These are phyloP conservation scores for Taenaris catops DNA, from an alignment of 2,888 invertebrate genomes.

Conservation along the genomic window DNA sequence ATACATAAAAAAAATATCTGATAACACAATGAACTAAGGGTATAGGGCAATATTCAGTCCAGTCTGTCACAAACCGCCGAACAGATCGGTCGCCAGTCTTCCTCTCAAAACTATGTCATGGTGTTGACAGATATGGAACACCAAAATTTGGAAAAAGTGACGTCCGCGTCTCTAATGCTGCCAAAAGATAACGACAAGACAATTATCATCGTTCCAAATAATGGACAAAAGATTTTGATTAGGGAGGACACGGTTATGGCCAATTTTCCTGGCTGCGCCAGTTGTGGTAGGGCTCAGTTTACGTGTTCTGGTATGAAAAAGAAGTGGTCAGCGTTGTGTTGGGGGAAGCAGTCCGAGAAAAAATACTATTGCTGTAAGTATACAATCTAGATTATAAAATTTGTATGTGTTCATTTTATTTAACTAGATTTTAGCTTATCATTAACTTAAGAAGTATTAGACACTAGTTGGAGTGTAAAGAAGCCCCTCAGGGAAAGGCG, in stretches of 20 bases:
- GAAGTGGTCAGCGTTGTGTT: constrained; percentile 64
- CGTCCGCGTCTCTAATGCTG: constrained; percentile 27
- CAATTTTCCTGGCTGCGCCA: constrained; percentile 53
- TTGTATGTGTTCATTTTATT: too few species aligned
- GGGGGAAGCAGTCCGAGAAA: constrained; percentile 58
- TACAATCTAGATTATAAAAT: too few species aligned
- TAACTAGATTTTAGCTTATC: too few species aligned
- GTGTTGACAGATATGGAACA: constrained; percentile 27
- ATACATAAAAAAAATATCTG: constrained; percentile 3
- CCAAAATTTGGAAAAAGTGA: constrained; percentile 27
- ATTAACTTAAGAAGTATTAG: too few species aligned
- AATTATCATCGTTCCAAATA: constrained; percentile 35
- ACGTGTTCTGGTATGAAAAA: constrained; percentile 54
- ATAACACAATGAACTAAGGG: constrained; percentile 8
- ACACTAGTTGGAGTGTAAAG: too few species aligned
- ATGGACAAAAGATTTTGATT: constrained; percentile 50
- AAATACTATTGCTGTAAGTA: constrained; percentile 66
- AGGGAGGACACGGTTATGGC: constrained; percentile 63
- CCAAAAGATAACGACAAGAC: constrained; percentile 38
- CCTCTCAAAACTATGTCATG: constrained; percentile 1
- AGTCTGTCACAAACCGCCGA: constrained; percentile 13
- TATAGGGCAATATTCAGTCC: constrained; percentile 19
- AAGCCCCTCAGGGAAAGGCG: too few species aligned
- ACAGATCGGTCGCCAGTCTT: constrained; percentile 8
- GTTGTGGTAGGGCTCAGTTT: constrained; percentile 55